Evolutionary conservation across 2,888 invertebrate species (phyloP).

Genomic region (Amiota mariae): DNA sequence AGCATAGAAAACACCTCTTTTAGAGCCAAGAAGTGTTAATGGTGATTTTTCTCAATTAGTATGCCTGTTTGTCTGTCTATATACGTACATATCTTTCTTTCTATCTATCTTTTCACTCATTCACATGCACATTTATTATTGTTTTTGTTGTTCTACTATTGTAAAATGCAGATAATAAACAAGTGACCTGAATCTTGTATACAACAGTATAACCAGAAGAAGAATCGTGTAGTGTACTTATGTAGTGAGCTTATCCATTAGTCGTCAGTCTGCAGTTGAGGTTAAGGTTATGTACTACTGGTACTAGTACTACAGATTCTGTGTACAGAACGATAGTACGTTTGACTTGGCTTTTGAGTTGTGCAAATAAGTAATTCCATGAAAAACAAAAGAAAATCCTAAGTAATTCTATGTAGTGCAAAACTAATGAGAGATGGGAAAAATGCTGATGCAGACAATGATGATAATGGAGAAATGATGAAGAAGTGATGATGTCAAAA

Average conservation of each 20-base stretch:
- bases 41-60: not conserved
- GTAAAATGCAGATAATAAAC: conserved; percentile 37
- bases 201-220: not conserved
- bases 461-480: too few relatives aligned
- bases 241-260: not conserved
- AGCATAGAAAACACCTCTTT: conserved; percentile 35
- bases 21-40: conserved; percentile 33
- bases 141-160: conserved; percentile 14
- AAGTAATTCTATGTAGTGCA: too few relatives aligned
- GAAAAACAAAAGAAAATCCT: too few relatives aligned
- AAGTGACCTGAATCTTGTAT: conserved; percentile 48
- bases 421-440: too few relatives aligned
- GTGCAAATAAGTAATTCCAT: not conserved
- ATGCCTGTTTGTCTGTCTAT: not conserved
- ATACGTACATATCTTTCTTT: conserved; percentile 25
- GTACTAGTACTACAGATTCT: not conserved
- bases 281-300: conserved; percentile 7
- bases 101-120: conserved; percentile 24
- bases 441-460: too few relatives aligned
- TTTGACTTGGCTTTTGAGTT: not conserved
- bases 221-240: not conserved
- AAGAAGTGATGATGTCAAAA: too few relatives aligned
- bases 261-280: conserved; percentile 9
- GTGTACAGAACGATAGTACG: too few relatives aligned
- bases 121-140: conserved; percentile 1